phyloP scores from a whole-genome alignment of 2,888 invertebrate genomes.

The Phyto melanocephala region DNA sequence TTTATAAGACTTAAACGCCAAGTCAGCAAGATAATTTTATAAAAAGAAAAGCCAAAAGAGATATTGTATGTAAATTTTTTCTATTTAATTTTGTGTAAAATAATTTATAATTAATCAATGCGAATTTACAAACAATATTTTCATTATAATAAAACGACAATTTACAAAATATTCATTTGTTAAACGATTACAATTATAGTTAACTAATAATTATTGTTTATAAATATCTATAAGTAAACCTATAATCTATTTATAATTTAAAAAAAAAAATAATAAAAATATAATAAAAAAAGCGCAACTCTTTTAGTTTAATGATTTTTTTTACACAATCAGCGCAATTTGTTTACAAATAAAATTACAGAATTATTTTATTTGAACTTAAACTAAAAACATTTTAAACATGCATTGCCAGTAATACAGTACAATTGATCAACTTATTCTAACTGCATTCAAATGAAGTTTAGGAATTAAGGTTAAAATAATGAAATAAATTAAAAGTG shows the following conservation, averaged over 20 bases:
- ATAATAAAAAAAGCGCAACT: slow-evolving; percentile 33
- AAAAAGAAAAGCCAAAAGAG: slow-evolving; percentile 48
- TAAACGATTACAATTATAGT: slow-evolving; percentile 35
- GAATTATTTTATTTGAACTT: slow-evolving; percentile 15
- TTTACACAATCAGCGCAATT: slow-evolving; percentile 6
- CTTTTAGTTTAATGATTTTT: background rate
- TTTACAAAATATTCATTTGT: slow-evolving; percentile 54
- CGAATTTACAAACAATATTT: slow-evolving; percentile 61
- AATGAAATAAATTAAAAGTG: slow-evolving; percentile 58
- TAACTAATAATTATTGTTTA: slow-evolving; percentile 39
- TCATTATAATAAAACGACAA: slow-evolving; percentile 61
- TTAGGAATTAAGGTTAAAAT: slow-evolving; percentile 23
- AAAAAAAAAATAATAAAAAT: slow-evolving; percentile 1
- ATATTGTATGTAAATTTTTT: slow-evolving; percentile 36
- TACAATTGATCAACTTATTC: too few species aligned
- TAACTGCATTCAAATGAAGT: background rate
- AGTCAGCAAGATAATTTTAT: slow-evolving; percentile 25
- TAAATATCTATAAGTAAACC: background rate
- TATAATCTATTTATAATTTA: slow-evolving; percentile 8
- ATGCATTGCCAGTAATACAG: slow-evolving; percentile 18
- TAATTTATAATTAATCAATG: slow-evolving; percentile 52
- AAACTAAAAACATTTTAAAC: slow-evolving; percentile 53
- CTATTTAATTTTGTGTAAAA: slow-evolving; percentile 52
- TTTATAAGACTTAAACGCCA: too few species aligned
- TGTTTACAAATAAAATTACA: slow-evolving; percentile 35